Base-by-base conservation (phyloP, 2,888 invertebrate species). In the Scaptodrosophila latifasciaeformis region DNA sequence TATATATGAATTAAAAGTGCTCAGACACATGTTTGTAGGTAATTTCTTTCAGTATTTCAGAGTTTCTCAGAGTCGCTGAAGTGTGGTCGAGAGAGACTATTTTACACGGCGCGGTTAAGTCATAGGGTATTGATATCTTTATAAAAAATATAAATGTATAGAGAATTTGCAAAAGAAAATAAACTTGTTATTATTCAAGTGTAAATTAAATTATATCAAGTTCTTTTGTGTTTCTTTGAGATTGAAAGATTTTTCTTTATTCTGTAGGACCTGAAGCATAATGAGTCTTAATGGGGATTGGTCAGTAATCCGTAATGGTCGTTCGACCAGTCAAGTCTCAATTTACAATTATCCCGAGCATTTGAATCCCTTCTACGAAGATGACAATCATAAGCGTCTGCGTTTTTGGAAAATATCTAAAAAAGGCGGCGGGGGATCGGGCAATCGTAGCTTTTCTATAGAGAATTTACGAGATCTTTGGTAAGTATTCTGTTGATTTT, bases 321-420 rank as follows among this genome's bases (percentile, higher is more conserved):
- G 85, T 37, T 80, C 82, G 34, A 78, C 82, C 48, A 86, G 85
- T 74, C 83, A 84, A 70, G 71, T 85, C 49, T 91, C 91, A 44
- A 89, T 91, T 70, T 88, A 91, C 82, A 90, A 92, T 84, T 93
- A 93, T 84, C 93, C 93, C 40, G 92, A 92, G 80, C 92, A 92
- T 83, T 87, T 93, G 62, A 93, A 93, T 86, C 93, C 93, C 17
- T 93, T 93, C 84, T 89, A 89, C 63, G 92, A 92, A 70, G 91
- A 91, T 49, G 90, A 90, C 64, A 89, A 90, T 82, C 90, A 90
- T 78, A 90, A 89, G 76, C 89, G 89, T 74, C 87, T 90, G 60
- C 84, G 90, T 49, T 91, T 91, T 83, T 90, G 90, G 90, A 89
- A 89, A 15, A 85, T 90, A 19, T 75, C 67, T 45, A 84, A 78